Conservation (phyloP, 1,140 invertebrate genomes). For the Palaemon carinicauda region DNA sequence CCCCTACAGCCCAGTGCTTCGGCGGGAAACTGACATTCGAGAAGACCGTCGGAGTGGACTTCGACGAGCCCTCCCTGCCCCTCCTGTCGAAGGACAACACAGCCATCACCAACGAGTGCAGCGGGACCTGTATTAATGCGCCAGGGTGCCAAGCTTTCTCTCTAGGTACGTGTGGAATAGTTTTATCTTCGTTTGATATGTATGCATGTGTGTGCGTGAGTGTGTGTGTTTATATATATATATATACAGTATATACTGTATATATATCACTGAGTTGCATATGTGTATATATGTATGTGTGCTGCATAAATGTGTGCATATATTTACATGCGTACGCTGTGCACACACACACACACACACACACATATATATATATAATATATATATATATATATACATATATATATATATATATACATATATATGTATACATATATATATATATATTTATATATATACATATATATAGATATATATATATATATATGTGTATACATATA, state of each 20-base stretch:
- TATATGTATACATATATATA: not conserved
- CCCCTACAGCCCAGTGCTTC: conserved; percentile 64
- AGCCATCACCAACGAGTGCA: conserved; percentile 67
- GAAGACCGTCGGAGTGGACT: conserved; percentile 65
- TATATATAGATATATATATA: not conserved
- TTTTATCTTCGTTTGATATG: not conserved
- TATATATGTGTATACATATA: not conserved
- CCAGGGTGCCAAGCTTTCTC: conserved; percentile 65
- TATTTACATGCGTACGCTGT: too few relatives aligned
- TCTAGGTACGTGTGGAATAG: conserved; percentile 61
- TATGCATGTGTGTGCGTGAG: not conserved
- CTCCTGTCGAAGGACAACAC: conserved; percentile 66
- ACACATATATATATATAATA: too few relatives aligned
- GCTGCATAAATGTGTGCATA: too few relatives aligned
- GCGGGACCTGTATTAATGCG: conserved; percentile 66
- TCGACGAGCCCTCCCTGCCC: conserved; percentile 62
- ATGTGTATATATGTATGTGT: not conserved
- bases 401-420: conserved; percentile 6
- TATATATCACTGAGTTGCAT: not conserved
- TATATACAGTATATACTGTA: not conserved
- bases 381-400: not conserved
- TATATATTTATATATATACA: not conserved
- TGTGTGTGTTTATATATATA: not conserved
- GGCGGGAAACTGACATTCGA: conserved; percentile 68
- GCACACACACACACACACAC: too few relatives aligned